A percentile compares a stretch with the other conserved stretches of the same genome.
phyloP scores from a whole-genome alignment of 2,797 vertebrate genomes.

The Sphenopsis melanotis region DNA sequence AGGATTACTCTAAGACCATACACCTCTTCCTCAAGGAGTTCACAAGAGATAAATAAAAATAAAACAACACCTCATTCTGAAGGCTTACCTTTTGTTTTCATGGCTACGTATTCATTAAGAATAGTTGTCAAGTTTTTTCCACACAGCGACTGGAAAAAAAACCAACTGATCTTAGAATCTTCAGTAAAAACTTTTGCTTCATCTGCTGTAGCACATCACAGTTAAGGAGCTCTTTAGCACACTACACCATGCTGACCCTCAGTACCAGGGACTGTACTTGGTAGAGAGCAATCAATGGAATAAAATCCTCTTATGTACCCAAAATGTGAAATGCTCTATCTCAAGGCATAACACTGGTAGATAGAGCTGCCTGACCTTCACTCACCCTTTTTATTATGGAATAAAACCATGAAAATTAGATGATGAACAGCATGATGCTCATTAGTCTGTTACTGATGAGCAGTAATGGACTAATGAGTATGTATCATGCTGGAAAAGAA shows the following conservation, averaged over 20 bases:
- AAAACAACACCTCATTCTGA: neutral
- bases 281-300: neutral
- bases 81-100: constrained; percentile 91
- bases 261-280: neutral
- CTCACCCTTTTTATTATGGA: neutral
- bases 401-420: neutral
- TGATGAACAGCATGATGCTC: neutral
- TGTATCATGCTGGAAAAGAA: neutral
- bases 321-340: neutral
- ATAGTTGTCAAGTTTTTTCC: constrained; percentile 95
- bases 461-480: neutral
- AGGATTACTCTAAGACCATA: neutral
- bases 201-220: neutral
- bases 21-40: neutral
- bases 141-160: constrained; percentile 88
- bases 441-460: neutral
- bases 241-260: neutral
- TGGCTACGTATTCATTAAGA: constrained; percentile 92
- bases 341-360: neutral
- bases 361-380: neutral
- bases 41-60: neutral
- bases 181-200: neutral
- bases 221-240: neutral
- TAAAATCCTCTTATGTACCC: neutral
- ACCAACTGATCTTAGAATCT: neutral